A percentile compares a stretch with the other conserved stretches of the same genome.
These are phyloP conservation scores for Caenorhabditis becei DNA, from an alignment of 2,888 invertebrate species.

Conservation along the genomic window DNA sequence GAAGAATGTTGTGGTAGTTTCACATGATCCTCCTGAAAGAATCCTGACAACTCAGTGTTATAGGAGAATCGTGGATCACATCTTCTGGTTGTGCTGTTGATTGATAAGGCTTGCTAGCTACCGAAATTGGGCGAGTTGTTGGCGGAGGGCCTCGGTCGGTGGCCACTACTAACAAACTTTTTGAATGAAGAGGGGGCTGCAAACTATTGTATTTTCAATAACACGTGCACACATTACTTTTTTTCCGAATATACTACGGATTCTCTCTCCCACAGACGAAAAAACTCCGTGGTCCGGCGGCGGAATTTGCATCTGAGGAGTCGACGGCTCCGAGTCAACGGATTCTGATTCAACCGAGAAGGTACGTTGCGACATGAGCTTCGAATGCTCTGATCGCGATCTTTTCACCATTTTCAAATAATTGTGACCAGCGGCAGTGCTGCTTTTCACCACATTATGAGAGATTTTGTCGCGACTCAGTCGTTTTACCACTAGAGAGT, in stretches of 20 bases:
- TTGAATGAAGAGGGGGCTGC: conserved; percentile 37
- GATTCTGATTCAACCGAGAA: conserved; percentile 49
- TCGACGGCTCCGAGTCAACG: conserved; percentile 23
- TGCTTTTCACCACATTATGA: conserved; percentile 36
- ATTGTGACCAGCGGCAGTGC: conserved; percentile 23
- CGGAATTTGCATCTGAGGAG: conserved; percentile 35
- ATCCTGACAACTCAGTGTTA: too few relatives aligned
- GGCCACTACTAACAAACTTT: conserved; percentile 4
- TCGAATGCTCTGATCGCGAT: conserved; percentile 56
- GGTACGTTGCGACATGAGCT: conserved; percentile 48
- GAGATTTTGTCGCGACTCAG: conserved; percentile 52
- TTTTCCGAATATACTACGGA: conserved; percentile 46
- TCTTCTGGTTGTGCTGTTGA: background rate
- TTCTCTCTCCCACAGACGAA: conserved; percentile 55
- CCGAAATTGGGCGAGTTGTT: background rate
- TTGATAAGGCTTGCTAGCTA: conserved; percentile 30
- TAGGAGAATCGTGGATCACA: too few relatives aligned
- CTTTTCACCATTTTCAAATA: conserved; percentile 58
- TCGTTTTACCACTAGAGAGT: conserved; percentile 10
- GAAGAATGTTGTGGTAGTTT: conserved; percentile 53
- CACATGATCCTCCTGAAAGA: conserved; percentile 42
- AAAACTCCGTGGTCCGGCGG: conserved; percentile 58
- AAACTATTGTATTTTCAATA: too few relatives aligned
- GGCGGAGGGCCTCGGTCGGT: conserved; percentile 18
- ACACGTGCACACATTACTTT: conserved; percentile 18